These are phyloP conservation scores for Phoebastria nigripes DNA, from an alignment of 2,797 vertebrate genomes.

Conservation along the genomic window DNA sequence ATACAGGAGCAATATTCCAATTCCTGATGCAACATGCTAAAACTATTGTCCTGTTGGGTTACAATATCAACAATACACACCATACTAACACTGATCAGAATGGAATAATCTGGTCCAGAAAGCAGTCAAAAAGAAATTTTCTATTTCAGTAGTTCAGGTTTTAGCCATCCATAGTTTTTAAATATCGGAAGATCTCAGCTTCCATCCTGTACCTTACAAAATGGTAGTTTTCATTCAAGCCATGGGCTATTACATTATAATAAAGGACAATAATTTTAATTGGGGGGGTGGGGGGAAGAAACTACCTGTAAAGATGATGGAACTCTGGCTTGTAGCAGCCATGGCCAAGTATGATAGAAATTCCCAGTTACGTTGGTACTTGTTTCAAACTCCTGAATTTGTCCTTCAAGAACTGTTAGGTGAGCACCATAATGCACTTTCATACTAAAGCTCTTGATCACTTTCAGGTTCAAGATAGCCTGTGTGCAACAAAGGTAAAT, in stretches of 20 bases:
- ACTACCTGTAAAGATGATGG: conserved; percentile 73
- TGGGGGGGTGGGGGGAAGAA: background rate
- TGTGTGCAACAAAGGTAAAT: conserved; percentile 25
- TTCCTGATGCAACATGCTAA: background rate
- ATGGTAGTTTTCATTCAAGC: background rate
- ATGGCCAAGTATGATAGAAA: conserved; percentile 73
- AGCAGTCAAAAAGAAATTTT: background rate
- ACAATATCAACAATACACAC: background rate
- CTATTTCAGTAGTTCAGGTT: background rate
- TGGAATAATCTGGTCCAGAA: background rate
- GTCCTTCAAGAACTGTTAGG: conserved; percentile 45
- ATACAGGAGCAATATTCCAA: background rate
- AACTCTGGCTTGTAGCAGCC: conserved; percentile 70
- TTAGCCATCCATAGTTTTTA: background rate
- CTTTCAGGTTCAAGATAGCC: conserved; percentile 58
- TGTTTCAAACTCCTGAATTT: conserved; percentile 46
- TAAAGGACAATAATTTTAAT: background rate
- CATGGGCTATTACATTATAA: background rate
- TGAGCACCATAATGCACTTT: conserved; percentile 66
- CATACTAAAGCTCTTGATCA: conserved; percentile 61
- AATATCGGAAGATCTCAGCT: background rate
- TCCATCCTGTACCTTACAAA: background rate
- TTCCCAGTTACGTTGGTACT: conserved; percentile 68
- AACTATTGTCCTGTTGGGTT: background rate
- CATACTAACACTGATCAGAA: background rate